Percentiles rank a stretch among this genome's conserved stretches.
Conservation (phyloP, 2,888 invertebrate species). For the Lymantria dispar region DNA sequence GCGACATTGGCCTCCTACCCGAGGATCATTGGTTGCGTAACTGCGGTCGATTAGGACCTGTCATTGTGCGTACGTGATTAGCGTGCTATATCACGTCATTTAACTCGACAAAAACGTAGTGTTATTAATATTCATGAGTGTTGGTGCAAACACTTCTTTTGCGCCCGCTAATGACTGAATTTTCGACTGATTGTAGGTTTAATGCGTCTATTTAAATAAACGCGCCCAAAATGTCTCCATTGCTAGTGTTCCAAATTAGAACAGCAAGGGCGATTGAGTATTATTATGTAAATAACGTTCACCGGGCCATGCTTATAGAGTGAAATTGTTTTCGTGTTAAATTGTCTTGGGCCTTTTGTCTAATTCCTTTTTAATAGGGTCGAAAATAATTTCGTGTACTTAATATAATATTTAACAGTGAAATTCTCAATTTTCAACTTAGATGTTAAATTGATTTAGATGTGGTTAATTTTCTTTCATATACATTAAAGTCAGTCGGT, state of each 20-base stretch:
- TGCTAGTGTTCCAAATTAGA: conserved; percentile 36
- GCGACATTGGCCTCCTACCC: conserved; percentile 75
- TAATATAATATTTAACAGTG: not conserved
- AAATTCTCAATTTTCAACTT: no score
- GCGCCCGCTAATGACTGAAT: conserved; percentile 45
- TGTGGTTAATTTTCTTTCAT: no score
- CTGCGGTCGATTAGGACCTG: conserved; percentile 68
- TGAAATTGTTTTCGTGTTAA: conserved; percentile 4
- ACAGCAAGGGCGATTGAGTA: conserved; percentile 20
- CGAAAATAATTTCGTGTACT: not conserved
- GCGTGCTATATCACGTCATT: conserved; percentile 38
- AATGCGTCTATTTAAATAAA: conserved; percentile 28
- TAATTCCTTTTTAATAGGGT: not conserved
- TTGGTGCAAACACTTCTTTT: conserved; percentile 49
- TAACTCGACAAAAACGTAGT: conserved; percentile 59
- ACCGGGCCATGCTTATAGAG: conserved; percentile 11
- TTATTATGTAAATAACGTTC: conserved; percentile 25
- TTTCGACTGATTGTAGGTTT: conserved; percentile 34
- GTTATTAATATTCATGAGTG: conserved; percentile 68
- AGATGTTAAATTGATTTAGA: no score
- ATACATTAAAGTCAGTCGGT: no score
- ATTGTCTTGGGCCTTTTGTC: not conserved
- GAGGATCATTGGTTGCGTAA: conserved; percentile 71
- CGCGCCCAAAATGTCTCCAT: conserved; percentile 21
- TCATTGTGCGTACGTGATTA: conserved; percentile 71